Percentiles rank a stretch among this genome's conserved stretches.
Conservation (phyloP, 2,888 invertebrate species). For the Ophion costatus region DNA sequence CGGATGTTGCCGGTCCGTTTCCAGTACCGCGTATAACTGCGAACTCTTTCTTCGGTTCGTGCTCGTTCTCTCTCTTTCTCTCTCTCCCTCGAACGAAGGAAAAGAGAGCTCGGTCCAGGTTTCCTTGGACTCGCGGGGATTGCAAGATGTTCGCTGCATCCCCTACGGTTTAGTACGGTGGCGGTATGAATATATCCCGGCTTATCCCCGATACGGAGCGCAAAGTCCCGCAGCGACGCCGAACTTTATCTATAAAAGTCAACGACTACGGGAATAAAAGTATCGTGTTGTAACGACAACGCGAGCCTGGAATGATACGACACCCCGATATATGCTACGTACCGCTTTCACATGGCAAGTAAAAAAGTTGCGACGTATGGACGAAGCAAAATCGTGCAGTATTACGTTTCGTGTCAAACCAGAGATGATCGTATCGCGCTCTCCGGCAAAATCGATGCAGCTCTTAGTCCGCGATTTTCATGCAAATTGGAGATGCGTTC, state of each 20-base stretch:
- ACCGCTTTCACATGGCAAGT: slow-evolving; percentile 28
- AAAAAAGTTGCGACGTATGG: slow-evolving; percentile 22
- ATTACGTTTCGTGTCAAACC: background rate
- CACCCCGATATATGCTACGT: slow-evolving; percentile 35
- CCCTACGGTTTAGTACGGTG: slow-evolving; percentile 11
- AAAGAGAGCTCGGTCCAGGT: slow-evolving; percentile 47
- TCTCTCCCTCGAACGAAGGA: background rate
- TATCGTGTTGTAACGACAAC: slow-evolving; percentile 64
- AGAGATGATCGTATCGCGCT: background rate
- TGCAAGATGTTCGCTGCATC: slow-evolving; percentile 54
- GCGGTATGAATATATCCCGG: slow-evolving; percentile 30
- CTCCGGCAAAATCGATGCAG: background rate
- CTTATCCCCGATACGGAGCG: slow-evolving; percentile 21
- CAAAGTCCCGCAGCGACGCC: slow-evolving; percentile 67
- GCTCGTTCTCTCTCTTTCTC: slow-evolving; percentile 18
- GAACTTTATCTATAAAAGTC: slow-evolving; percentile 80
- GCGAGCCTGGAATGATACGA: slow-evolving; percentile 28
- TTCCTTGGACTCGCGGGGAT: slow-evolving; percentile 38
- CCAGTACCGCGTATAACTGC: slow-evolving; percentile 59
- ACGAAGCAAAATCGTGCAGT: background rate
- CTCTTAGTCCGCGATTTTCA: background rate
- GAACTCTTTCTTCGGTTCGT: slow-evolving; percentile 20
- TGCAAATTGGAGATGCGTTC: background rate
- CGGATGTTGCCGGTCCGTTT: slow-evolving; percentile 62
- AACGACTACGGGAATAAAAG: slow-evolving; percentile 77